Percentiles rank a stretch among this genome's conserved stretches.
Evolutionary conservation across 2,888 invertebrate genomes (phyloP).

Genomic region (Sicus ferrugineus): DNA sequence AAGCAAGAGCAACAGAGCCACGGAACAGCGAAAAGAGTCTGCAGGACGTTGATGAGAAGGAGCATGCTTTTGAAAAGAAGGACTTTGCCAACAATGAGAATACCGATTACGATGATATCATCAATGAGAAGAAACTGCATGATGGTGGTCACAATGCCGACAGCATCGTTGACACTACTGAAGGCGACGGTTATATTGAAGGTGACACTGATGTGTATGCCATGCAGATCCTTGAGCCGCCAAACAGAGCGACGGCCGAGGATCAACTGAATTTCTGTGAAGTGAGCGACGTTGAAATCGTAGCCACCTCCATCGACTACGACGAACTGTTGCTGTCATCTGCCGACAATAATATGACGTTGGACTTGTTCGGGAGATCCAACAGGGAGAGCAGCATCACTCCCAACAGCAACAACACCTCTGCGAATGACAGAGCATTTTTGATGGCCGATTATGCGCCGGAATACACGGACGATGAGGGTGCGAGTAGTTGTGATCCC

Average conservation of each 20-base stretch:
- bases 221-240: slow-evolving; percentile 14
- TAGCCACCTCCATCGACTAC: not conserved
- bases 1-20: too few species aligned
- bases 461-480: too few species aligned
- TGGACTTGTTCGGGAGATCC: not conserved
- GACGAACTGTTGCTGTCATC: not conserved
- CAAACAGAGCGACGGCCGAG: not conserved
- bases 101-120: too few species aligned
- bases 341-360: not conserved
- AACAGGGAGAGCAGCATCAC: too few species aligned
- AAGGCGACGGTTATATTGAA: slow-evolving; percentile 2
- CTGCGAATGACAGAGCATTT: too few species aligned
- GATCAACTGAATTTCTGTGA: not conserved
- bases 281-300: too few species aligned
- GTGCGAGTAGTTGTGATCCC: too few species aligned
- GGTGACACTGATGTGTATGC: slow-evolving; percentile 31
- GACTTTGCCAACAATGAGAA: too few species aligned
- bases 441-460: too few species aligned
- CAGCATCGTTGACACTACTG: slow-evolving; percentile 29
- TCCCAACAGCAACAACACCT: too few species aligned
- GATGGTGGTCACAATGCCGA: not conserved
- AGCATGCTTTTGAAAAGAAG: not conserved
- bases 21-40: not conserved
- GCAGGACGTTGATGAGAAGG: not conserved
- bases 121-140: too few species aligned